phyloP scores from a whole-genome alignment of 2,797 vertebrate genomes.

The Sebastes aleutianus region DNA sequence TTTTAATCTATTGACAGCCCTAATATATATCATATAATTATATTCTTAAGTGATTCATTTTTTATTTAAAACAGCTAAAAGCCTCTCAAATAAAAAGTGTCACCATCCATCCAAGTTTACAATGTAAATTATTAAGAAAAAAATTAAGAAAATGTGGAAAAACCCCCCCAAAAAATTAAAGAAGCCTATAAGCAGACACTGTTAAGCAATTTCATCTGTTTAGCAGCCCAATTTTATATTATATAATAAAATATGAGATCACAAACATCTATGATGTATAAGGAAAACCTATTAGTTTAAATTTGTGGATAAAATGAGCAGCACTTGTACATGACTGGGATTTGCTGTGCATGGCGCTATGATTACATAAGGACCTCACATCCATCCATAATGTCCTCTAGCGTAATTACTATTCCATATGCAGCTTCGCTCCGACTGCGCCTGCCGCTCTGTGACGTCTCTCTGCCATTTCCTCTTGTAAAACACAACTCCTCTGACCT shows the following conservation, averaged over 20 bases:
- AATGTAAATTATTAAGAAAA: neutral
- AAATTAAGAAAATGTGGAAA: neutral
- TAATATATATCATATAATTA: neutral
- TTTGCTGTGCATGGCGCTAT: constrained; percentile 4
- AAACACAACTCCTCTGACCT: constrained; percentile 40
- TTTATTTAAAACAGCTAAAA: neutral
- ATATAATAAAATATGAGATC: constrained; percentile 1
- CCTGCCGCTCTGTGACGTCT: constrained; percentile 14
- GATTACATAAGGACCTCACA: constrained; percentile 47
- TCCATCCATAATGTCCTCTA: constrained; percentile 53
- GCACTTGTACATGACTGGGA: constrained; percentile 14
- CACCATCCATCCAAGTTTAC: neutral
- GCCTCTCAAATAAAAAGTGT: neutral
- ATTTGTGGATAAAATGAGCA: constrained; percentile 26
- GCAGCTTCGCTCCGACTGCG: constrained; percentile 15
- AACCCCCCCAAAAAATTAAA: neutral
- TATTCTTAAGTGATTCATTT: neutral
- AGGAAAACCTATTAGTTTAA: constrained; percentile 34
- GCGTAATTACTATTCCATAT: constrained; percentile 62
- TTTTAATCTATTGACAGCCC: no score
- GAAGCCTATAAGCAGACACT: neutral
- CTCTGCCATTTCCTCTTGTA: constrained; percentile 62
- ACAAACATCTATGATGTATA: neutral
- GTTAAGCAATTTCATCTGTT: neutral
- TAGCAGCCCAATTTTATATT: neutral